These are phyloP conservation scores for Echinometra lucunter DNA, from an alignment of 53 echinoderm and acorn worm species.

Conservation along the genomic window DNA sequence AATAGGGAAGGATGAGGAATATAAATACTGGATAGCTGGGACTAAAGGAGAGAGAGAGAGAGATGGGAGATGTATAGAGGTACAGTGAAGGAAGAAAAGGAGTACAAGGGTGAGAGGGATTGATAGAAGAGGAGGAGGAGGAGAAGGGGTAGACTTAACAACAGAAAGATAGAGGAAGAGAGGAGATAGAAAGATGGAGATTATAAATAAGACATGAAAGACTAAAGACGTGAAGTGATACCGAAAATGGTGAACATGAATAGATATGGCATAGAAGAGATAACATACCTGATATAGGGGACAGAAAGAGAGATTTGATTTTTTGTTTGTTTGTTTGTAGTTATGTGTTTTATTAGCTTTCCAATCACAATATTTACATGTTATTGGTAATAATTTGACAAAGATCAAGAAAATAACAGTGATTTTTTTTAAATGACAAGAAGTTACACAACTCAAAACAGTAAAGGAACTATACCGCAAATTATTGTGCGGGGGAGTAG, in stretches of 20 bases:
- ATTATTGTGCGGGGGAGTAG: no score
- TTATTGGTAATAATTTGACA: no score
- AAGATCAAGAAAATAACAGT: no score
- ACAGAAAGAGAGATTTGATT: neutral
- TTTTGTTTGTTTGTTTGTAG: no score
- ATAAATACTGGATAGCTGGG: neutral
- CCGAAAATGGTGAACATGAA: neutral
- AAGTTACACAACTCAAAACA: no score
- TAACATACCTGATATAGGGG: no score
- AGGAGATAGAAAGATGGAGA: no score
- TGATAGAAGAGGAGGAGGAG: neutral
- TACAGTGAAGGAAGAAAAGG: neutral
- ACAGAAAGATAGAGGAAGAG: neutral
- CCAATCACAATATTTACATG: no score
- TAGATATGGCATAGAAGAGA: no score
- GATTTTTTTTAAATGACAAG: no score
- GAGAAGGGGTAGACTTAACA: neutral
- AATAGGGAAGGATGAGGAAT: neutral
- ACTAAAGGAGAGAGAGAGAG: neutral
- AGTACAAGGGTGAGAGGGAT: neutral
- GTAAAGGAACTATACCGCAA: no score
- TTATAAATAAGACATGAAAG: neutral
- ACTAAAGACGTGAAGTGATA: neutral
- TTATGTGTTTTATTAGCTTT: no score
- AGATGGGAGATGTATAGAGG: neutral